Percentiles rank a stretch among this genome's conserved stretches.
These are phyloP conservation scores for Chanos chanos DNA, from an alignment of 2,797 vertebrate species.

Conservation along the genomic window DNA sequence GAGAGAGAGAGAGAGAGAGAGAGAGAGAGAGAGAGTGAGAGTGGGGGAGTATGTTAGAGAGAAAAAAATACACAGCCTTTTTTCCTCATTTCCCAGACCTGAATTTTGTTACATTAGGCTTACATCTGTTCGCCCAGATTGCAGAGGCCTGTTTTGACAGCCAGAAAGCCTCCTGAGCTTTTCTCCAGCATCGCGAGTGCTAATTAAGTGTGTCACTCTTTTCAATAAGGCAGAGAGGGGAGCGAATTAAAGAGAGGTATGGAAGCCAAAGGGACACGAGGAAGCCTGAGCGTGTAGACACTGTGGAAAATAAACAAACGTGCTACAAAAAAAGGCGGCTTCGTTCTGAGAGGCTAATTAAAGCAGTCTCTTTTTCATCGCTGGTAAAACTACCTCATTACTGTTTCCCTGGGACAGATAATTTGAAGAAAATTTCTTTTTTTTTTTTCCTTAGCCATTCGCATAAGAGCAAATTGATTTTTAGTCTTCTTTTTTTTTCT, in stretches of 20 bases:
- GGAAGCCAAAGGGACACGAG: conserved; percentile 66
- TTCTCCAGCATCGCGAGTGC: conserved; percentile 66
- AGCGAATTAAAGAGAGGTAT: conserved; percentile 48
- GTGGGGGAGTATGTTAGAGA: conserved; percentile 39
- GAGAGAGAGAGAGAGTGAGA: conserved; percentile 32
- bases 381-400: conserved; percentile 21
- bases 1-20: conserved; percentile 17
- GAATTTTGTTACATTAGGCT: conserved; percentile 80
- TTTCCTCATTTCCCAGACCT: conserved; percentile 75
- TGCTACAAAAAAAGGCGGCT: conserved; percentile 62
- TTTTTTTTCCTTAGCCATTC: neutral
- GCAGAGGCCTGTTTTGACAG: conserved; percentile 61
- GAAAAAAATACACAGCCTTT: conserved; percentile 51
- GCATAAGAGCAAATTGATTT: conserved; percentile 9
- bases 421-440: conserved; percentile 12
- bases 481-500: neutral
- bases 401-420: conserved; percentile 25
- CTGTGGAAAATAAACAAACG: conserved; percentile 70
- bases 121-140: conserved; percentile 82
- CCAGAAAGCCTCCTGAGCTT: conserved; percentile 69
- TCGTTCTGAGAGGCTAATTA: conserved; percentile 72
- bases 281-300: conserved; percentile 64
- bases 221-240: conserved; percentile 57
- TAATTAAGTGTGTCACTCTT: conserved; percentile 82
- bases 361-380: conserved; percentile 47